phyloP scores from a whole-genome alignment of 2,113 vertebrate species.

The Clarias batrachus region DNA sequence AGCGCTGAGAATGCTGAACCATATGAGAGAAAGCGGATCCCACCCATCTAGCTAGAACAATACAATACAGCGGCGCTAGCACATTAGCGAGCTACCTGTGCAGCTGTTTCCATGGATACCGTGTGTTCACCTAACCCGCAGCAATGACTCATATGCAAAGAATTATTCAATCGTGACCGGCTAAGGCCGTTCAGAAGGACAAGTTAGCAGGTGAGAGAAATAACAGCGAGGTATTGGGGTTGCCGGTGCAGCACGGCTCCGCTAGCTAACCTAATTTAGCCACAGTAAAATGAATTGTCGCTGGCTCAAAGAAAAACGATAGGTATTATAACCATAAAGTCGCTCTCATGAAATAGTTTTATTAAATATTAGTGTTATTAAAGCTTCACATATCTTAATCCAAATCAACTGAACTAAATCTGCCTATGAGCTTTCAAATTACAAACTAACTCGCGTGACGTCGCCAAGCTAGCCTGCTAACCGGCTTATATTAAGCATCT shows the following conservation, averaged over 20 bases:
- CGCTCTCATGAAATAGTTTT: background rate
- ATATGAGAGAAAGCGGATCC: background rate
- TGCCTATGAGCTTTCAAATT: background rate
- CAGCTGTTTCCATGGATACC: background rate
- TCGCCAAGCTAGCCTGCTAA: background rate
- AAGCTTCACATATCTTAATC: background rate
- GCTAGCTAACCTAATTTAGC: background rate
- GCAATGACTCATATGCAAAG: background rate
- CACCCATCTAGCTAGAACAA: background rate
- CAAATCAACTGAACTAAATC: background rate
- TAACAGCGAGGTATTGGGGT: background rate
- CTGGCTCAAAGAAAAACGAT: background rate
- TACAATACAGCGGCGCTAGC: constrained; percentile 5
- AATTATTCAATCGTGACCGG: background rate
- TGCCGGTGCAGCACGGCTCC: background rate
- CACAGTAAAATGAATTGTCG: background rate
- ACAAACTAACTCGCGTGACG: background rate
- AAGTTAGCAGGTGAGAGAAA: background rate
- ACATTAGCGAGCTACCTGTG: background rate
- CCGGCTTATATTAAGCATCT: background rate
- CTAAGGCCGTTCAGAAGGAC: background rate
- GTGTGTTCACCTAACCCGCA: background rate
- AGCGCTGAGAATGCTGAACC: background rate
- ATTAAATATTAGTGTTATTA: no score
- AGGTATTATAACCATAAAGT: background rate